A percentile compares a stretch with the other conserved stretches of the same genome.
Evolutionary conservation across 2,888 invertebrate genomes (phyloP).

Genomic region (Eristalinus sepulchralis): DNA sequence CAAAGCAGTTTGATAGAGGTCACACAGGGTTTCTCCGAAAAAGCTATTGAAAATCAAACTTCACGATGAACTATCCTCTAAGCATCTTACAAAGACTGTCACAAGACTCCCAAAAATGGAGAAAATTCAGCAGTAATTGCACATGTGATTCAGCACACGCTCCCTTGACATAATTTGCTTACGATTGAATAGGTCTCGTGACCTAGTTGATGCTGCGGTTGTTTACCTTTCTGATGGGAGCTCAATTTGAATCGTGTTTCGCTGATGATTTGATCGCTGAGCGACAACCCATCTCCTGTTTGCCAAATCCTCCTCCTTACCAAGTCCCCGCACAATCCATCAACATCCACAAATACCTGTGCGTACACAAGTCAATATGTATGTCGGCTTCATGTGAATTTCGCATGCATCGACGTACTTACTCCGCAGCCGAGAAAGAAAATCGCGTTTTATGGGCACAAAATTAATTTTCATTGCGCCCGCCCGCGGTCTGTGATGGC

Average conservation of each 20-base stretch:
- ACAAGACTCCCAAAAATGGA: no score
- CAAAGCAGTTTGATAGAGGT: no score
- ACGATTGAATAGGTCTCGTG: no score
- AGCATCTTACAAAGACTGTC: no score
- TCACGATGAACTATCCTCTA: no score
- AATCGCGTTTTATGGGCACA: background rate
- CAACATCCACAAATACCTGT: background rate
- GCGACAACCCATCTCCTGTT: background rate
- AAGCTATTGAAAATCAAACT: no score
- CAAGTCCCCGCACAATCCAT: background rate
- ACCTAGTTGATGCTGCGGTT: no score
- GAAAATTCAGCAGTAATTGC: no score
- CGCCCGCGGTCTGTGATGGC: background rate
- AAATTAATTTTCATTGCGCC: slow-evolving; percentile 4
- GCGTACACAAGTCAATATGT: background rate
- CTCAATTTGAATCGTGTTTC: background rate
- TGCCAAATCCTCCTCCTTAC: background rate
- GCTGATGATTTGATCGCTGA: background rate
- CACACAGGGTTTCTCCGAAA: no score
- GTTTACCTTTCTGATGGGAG: background rate
- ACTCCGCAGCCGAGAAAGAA: background rate
- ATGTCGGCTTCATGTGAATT: background rate
- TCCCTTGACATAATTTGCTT: background rate
- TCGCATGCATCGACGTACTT: background rate
- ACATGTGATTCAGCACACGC: background rate